Evolutionary conservation across 2,888 invertebrate genomes (phyloP), one percentile per base, ranked within the genome.

Genomic region (Diarsia rubi): DNA sequence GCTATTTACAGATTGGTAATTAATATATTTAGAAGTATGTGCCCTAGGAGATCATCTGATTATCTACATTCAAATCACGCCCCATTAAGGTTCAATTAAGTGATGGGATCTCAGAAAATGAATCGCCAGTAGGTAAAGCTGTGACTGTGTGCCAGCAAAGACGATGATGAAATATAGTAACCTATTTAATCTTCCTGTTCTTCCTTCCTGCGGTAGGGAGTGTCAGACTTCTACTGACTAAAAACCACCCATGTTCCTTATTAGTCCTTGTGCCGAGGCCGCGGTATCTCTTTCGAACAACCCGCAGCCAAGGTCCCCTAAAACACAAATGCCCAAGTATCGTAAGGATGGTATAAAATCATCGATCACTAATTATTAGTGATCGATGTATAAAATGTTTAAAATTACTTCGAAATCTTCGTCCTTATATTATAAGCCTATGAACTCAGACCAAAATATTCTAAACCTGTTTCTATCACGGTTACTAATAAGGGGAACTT

Each of bases 401-500:
- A 31, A 47, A 21, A 37, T 44, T 49, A 19, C 19, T 0, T 12
- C 42, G 27, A 27, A 59, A 42, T 16, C 3, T 27, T 11, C 0
- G 9, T 12, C 8, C 0, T 52, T 14, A 47, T 19, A 72, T 52
- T 14, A 47, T 19, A 72, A 62, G 16, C 24, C 12, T 3, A 45
- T 45, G 12, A 75, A 45, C n/a, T 14, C 16, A 44, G 21, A 62
- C 8, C 42, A 59, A 73, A 49, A 19, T 73, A 31, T 31, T 31
- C 4, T 8, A 73, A 31, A 62, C 60, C 60, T 21, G 60, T 52
- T 74, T 62, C 27, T 24, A 3, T 19, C n/a, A 49, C 73, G 60
- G 47, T 52, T 44, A 52, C 11, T 31, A 6, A 47, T 59, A 27
- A 27, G 3, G 2, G 3, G 5, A 45, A 60, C 37, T 37, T 60